Percentiles rank a stretch among this genome's conserved stretches.
phyloP scores from a whole-genome alignment of 2,797 vertebrate species.

The Coccyzus lansbergi region DNA sequence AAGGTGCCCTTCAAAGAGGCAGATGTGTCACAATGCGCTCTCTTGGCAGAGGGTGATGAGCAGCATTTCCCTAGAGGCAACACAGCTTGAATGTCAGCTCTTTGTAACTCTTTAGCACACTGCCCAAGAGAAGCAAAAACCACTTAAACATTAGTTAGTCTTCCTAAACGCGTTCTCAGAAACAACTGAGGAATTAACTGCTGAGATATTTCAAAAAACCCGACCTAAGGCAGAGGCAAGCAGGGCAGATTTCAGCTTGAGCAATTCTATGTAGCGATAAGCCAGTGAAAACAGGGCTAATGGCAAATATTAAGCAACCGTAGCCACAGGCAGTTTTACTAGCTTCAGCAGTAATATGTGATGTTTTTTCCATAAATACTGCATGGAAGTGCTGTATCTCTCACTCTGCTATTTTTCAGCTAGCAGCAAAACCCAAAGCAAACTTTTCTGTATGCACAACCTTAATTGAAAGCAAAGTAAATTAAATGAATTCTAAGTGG shows the following conservation, averaged over 20 bases:
- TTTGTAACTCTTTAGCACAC: neutral
- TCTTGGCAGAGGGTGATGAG: neutral
- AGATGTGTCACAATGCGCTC: fast-evolving
- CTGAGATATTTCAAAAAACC: slow-evolving; percentile 1
- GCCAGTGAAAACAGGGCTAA: slow-evolving; percentile 13
- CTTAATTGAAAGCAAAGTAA: slow-evolving; percentile 75
- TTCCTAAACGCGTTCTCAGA: neutral
- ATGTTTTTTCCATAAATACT: slow-evolving; percentile 10
- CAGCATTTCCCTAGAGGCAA: neutral
- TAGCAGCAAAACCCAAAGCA: slow-evolving; percentile 33
- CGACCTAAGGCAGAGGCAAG: slow-evolving; percentile 6
- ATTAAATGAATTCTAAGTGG: slow-evolving; percentile 61
- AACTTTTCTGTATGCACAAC: slow-evolving; percentile 36
- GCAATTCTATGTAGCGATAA: slow-evolving; percentile 13
- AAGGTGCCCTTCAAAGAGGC: neutral
- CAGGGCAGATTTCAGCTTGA: slow-evolving; percentile 25
- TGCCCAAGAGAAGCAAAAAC: neutral
- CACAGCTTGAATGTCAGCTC: neutral
- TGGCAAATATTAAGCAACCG: slow-evolving; percentile 36
- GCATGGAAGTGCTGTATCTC: neutral
- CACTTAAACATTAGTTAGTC: neutral
- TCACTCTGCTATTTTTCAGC: slow-evolving; percentile 26
- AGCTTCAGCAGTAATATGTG: neutral
- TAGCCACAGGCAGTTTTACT: slow-evolving; percentile 28
- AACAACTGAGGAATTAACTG: slow-evolving; percentile 1